A percentile compares a stretch with the other conserved stretches of the same genome.
Conservation (phyloP, 2,797 vertebrate species). For the Hippopotamyrus pictus region DNA sequence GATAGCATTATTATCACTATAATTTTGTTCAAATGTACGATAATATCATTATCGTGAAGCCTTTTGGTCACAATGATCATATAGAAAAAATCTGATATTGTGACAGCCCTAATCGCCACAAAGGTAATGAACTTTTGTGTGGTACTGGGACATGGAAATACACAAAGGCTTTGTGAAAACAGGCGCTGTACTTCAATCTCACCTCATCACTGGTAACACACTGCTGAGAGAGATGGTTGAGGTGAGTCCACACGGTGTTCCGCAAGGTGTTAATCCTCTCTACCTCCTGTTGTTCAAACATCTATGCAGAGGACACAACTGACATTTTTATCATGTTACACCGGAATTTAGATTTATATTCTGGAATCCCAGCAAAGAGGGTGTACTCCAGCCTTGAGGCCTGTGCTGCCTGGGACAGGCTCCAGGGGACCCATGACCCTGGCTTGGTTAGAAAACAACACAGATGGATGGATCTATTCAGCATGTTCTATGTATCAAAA, state of each 20-base stretch:
- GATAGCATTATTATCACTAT: background rate
- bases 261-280: constrained; percentile 80
- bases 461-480: background rate
- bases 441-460: background rate
- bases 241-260: constrained; percentile 81
- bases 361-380: background rate
- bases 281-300: constrained; percentile 78
- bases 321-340: background rate
- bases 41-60: background rate
- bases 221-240: constrained; percentile 85
- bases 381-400: background rate
- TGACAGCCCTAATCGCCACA: background rate
- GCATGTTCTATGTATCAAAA: background rate
- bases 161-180: background rate
- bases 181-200: background rate
- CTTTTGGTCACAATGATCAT: background rate
- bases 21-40: background rate
- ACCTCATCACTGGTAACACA: constrained; percentile 86
- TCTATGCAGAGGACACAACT: constrained; percentile 44
- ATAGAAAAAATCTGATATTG: background rate
- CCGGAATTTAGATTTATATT: background rate
- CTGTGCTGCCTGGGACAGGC: background rate
- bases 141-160: background rate
- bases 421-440: background rate
- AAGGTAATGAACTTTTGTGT: background rate